These are phyloP conservation scores for Ceraclea dissimilis DNA, from an alignment of 2,888 invertebrate genomes.

Conservation along the genomic window DNA sequence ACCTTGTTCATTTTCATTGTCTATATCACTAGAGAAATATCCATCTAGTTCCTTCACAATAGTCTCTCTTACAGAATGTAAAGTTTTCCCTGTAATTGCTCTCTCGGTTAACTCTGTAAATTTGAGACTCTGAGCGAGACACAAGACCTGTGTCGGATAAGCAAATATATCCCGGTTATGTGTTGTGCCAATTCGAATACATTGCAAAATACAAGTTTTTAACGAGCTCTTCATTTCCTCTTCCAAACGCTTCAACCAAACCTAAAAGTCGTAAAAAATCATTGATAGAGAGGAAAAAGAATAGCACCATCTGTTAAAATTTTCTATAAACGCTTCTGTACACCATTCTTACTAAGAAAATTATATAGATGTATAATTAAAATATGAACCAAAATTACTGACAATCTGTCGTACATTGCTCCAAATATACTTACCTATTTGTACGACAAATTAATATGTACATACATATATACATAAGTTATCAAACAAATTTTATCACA, in stretches of 20 bases:
- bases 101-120: slow-evolving; percentile 82
- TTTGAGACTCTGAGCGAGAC: slow-evolving; percentile 74
- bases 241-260: slow-evolving; percentile 74
- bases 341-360: too few species aligned
- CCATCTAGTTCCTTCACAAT: slow-evolving; percentile 46
- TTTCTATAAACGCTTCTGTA: too few species aligned
- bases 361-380: too few species aligned
- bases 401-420: too few species aligned
- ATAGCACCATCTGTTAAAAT: too few species aligned
- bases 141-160: slow-evolving; percentile 69
- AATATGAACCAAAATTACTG: too few species aligned
- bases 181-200: slow-evolving; percentile 41
- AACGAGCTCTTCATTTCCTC: slow-evolving; percentile 67
- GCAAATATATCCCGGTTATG: slow-evolving; percentile 45
- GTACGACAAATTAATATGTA: too few species aligned
- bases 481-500: too few species aligned
- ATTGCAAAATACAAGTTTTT: slow-evolving; percentile 56
- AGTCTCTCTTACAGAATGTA: slow-evolving; percentile 47
- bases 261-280: slow-evolving; percentile 36
- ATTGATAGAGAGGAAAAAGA: too few species aligned
- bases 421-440: too few species aligned
- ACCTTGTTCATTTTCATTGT: slow-evolving; percentile 46
- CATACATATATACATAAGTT: background rate
- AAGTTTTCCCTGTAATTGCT: slow-evolving; percentile 60
- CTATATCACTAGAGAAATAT: slow-evolving; percentile 45